phyloP scores from a whole-genome alignment of 2,113 vertebrate species.

The Theropithecus gelada region DNA sequence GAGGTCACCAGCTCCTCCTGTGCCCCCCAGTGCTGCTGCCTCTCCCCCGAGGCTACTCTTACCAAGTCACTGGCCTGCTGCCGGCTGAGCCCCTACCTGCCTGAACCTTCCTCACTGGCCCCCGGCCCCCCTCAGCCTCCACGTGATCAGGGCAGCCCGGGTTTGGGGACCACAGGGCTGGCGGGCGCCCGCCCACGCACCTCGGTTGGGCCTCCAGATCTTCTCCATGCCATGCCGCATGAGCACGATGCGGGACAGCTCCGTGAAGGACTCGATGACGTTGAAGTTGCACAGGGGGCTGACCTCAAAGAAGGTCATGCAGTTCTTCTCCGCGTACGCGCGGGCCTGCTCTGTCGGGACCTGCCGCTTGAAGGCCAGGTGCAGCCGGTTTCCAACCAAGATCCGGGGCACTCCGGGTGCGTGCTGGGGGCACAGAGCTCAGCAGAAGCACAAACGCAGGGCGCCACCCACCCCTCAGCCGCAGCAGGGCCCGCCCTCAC shows the following conservation, averaged over 20 bases:
- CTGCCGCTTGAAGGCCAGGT: conserved; percentile 97
- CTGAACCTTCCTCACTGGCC: neutral
- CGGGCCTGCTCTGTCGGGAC: conserved; percentile 97
- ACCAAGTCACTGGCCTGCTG: neutral
- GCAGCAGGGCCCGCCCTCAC: neutral
- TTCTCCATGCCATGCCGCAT: conserved; percentile 99
- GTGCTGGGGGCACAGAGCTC: conserved; percentile 84
- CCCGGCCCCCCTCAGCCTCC: neutral
- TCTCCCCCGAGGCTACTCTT: neutral
- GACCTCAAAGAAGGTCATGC: conserved; percentile 99
- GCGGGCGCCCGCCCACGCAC: conserved; percentile 69
- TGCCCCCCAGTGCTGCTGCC: neutral
- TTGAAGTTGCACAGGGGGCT: conserved; percentile 99
- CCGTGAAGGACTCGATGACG: conserved; percentile 97
- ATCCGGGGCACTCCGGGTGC: conserved; percentile 98
- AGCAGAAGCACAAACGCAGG: neutral
- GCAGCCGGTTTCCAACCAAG: conserved; percentile 96
- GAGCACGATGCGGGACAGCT: conserved; percentile 97
- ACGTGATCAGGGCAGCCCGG: neutral
- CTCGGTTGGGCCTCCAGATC: conserved; percentile 98
- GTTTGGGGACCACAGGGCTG: too few relatives aligned
- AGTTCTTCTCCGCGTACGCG: conserved; percentile 96
- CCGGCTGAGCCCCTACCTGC: neutral
- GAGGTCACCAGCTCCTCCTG: too few relatives aligned
- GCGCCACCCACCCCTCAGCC: too few relatives aligned